phyloP scores from a whole-genome alignment of 2,888 invertebrate species.

The Cephus nigrinus region DNA sequence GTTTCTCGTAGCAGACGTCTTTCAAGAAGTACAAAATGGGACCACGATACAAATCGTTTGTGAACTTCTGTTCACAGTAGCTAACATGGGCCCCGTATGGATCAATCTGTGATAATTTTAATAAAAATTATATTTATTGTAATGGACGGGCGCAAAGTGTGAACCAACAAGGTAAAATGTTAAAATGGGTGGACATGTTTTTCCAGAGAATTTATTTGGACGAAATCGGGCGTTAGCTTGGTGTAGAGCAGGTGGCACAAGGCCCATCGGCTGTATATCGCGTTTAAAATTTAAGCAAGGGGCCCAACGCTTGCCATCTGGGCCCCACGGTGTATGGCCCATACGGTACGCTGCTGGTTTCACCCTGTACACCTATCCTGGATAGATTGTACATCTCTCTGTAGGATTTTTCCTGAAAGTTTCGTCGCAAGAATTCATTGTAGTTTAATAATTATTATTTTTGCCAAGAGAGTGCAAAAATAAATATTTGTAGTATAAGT shows the following conservation, averaged over 20 bases:
- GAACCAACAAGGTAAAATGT: background rate
- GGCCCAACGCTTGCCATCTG: constrained; percentile 64
- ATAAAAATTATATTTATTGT: background rate
- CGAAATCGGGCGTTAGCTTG: background rate
- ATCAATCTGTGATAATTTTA: background rate
- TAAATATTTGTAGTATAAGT: background rate
- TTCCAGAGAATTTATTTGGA: background rate
- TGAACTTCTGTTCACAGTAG: background rate
- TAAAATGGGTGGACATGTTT: background rate
- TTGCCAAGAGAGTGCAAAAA: background rate
- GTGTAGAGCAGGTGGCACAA: constrained; percentile 54
- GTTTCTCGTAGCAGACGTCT: background rate
- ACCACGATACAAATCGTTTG: background rate
- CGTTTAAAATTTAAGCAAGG: constrained; percentile 59
- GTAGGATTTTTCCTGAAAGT: background rate
- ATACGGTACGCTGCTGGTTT: constrained; percentile 41
- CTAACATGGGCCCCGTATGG: background rate
- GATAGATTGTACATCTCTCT: constrained; percentile 20
- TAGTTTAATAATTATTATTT: background rate
- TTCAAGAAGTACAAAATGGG: background rate
- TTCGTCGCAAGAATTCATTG: background rate
- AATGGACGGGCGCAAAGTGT: background rate
- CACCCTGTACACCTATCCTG: constrained; percentile 9
- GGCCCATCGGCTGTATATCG: constrained; percentile 42
- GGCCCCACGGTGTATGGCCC: constrained; percentile 44